Evolutionary conservation across 2,797 vertebrate genomes (phyloP).

Genomic region (Nannoperca obscura): DNA sequence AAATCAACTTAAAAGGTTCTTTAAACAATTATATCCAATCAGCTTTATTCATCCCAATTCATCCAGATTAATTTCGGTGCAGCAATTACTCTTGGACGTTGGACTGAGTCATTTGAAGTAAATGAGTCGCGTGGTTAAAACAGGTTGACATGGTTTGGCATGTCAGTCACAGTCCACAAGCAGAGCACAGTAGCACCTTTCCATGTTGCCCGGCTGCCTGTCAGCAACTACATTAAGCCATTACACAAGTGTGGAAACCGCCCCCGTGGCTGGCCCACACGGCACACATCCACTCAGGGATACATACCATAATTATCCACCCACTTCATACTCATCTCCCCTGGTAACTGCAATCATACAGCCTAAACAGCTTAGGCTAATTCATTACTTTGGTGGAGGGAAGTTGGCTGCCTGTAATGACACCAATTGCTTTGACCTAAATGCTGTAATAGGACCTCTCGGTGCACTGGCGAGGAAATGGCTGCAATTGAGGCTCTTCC

Average conservation of each 20-base stretch:
- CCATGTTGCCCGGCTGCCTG: constrained; percentile 72
- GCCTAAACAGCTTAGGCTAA: constrained; percentile 93
- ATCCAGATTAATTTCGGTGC: constrained; percentile 30
- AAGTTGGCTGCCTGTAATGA: constrained; percentile 97
- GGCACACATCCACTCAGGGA: constrained; percentile 77
- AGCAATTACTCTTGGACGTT: constrained; percentile 52
- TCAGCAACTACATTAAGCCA: constrained; percentile 80
- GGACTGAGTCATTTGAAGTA: constrained; percentile 61
- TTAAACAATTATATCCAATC: constrained; percentile 66
- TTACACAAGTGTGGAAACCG: constrained; percentile 75
- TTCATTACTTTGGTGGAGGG: constrained; percentile 93
- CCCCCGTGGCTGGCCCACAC: constrained; percentile 73
- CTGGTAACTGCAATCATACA: constrained; percentile 92
- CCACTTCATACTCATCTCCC: constrained; percentile 90
- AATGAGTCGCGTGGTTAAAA: constrained; percentile 65
- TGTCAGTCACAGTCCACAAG: constrained; percentile 75
- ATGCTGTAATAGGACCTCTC: constrained; percentile 93
- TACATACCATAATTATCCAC: constrained; percentile 81
- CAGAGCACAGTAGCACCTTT: constrained; percentile 82
- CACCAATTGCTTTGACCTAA: constrained; percentile 96
- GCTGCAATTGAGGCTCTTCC: constrained; percentile 90
- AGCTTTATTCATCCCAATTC: constrained; percentile 55
- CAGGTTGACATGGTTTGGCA: constrained; percentile 61
- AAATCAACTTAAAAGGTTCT: constrained; percentile 56
- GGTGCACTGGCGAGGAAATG: constrained; percentile 91